Evolutionary conservation across 2,797 vertebrate genomes (phyloP).

Genomic region (Pelochelys cantorii): DNA sequence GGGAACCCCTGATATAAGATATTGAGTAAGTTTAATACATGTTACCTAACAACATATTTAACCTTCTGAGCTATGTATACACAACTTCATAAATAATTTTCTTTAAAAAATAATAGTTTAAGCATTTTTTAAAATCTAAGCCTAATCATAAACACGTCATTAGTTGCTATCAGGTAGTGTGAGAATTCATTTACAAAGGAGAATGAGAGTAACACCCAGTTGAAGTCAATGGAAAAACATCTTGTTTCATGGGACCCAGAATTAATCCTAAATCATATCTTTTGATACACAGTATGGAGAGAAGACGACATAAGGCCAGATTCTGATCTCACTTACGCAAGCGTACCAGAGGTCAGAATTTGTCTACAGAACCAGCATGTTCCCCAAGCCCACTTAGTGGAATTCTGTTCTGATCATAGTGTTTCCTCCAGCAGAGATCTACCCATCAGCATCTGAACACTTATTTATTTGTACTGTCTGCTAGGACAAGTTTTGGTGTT

Average conservation of each 20-base stretch:
- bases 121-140: slow-evolving; percentile 37
- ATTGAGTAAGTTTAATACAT: slow-evolving; percentile 11
- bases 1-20: neutral
- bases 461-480: neutral
- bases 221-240: slow-evolving; percentile 8
- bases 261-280: neutral
- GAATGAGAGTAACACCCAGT: neutral
- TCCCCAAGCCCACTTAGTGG: neutral
- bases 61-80: slow-evolving; percentile 24
- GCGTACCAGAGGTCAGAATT: neutral
- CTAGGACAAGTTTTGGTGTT: neutral
- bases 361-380: fast-evolving
- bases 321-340: neutral
- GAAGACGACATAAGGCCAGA: neutral
- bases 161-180: slow-evolving; percentile 4
- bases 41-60: neutral
- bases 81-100: neutral
- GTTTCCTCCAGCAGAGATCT: neutral
- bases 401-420: neutral
- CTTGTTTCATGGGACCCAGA: neutral
- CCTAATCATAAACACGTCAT: slow-evolving; percentile 20
- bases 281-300: fast-evolving
- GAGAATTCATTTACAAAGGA: slow-evolving; percentile 47
- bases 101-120: neutral
- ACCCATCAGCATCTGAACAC: neutral